Conservation (phyloP, 1,140 invertebrate genomes). For the Bombus turneri region DNA sequence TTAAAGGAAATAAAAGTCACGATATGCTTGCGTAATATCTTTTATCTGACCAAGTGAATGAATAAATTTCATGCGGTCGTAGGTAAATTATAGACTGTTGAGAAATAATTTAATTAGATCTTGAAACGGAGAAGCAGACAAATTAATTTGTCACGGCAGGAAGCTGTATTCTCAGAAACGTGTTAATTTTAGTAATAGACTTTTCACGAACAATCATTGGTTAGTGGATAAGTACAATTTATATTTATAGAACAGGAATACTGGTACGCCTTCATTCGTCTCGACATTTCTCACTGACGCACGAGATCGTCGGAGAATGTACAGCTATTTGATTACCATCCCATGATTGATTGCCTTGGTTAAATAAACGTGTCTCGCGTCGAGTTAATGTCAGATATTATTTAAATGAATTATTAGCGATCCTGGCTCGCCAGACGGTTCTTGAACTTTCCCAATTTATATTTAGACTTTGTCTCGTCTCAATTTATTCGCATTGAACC, state of each 20-base stretch:
- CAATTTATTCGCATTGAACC: not conserved
- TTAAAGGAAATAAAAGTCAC: too few species aligned
- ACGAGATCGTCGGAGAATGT: slow-evolving; percentile 13
- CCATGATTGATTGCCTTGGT: slow-evolving; percentile 25
- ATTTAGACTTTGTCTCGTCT: too few species aligned
- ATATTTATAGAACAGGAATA: not conserved
- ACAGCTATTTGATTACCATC: slow-evolving; percentile 39
- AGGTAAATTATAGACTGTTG: too few species aligned
- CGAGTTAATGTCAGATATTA: slow-evolving; percentile 33
- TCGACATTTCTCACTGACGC: slow-evolving; percentile 7
- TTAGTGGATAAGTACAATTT: not conserved
- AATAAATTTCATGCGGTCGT: too few species aligned
- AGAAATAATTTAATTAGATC: too few species aligned
- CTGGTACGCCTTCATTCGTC: not conserved
- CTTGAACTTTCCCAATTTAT: not conserved
- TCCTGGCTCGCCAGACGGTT: not conserved
- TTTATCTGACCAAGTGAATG: too few species aligned
- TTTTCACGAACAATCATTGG: not conserved
- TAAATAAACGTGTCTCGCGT: slow-evolving; percentile 16
- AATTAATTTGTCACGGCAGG: not conserved
- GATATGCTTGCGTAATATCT: too few species aligned
- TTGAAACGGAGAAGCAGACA: too few species aligned
- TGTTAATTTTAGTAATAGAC: not conserved
- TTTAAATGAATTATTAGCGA: slow-evolving; percentile 41
- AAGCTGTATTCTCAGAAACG: too few species aligned